A percentile compares a stretch with the other conserved stretches of the same genome.
Evolutionary conservation across 2,888 invertebrate genomes (phyloP).

Genomic region (Hartigia nigra): DNA sequence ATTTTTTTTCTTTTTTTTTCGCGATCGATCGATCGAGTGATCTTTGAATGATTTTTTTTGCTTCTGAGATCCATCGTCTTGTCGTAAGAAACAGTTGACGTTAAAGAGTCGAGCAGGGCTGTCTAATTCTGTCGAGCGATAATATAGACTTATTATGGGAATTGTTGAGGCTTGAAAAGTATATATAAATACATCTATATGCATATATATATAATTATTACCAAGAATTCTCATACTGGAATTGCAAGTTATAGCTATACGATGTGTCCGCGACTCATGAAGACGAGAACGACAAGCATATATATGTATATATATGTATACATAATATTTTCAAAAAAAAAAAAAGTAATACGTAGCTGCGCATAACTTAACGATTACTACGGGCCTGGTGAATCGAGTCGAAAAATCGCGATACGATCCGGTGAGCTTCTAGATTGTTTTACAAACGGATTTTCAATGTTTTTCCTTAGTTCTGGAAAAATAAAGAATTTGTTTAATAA

Average conservation of each 20-base stretch:
- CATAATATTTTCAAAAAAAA: background rate
- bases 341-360: background rate
- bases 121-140: background rate
- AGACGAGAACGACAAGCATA: background rate
- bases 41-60: background rate
- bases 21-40: background rate
- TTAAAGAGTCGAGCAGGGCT: background rate
- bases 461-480: background rate
- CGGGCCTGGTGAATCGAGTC: background rate
- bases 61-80: too few species aligned
- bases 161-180: constrained; percentile 59
- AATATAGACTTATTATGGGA: constrained; percentile 54
- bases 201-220: constrained; percentile 41
- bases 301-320: background rate
- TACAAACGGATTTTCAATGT: background rate
- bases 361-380: background rate
- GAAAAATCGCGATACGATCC: background rate
- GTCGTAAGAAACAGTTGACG: background rate
- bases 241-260: constrained; percentile 44
- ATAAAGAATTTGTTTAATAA: background rate
- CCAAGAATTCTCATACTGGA: constrained; percentile 40
- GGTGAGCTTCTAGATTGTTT: background rate
- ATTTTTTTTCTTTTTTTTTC: background rate
- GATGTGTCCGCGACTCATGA: background rate
- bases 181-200: constrained; percentile 25